Base-by-base conservation (phyloP, 2,888 invertebrate species). In the Sarcophaga carnaria region DNA sequence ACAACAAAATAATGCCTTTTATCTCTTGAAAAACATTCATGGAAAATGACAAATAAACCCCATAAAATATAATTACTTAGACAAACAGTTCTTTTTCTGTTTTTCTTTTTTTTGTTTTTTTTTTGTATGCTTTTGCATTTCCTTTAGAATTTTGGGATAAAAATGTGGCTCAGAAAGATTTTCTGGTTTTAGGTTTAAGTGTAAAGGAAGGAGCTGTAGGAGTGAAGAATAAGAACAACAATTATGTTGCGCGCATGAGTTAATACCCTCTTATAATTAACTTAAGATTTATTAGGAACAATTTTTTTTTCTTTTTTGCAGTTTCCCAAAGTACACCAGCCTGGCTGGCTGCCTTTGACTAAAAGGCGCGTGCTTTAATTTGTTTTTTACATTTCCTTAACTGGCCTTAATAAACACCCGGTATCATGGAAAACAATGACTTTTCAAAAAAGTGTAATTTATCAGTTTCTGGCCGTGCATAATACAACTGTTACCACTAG, bases 51-150 rank as follows among this genome's bases (percentile, higher is more conserved):
- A 92, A 91, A 92, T 91, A 92, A 91, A 91, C 89, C 90, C 89
- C 90, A 91, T 91, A 90, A 91, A 92, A 92, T 91, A 92, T 92
- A 92, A 92, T 92, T 91, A 92, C 91, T 91, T 89, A 90, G 90
- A n/a, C 76, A 79, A 79, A 76, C 62, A 72, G 20, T 22, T 20
- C 20, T 69, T n/a, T 66, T 45, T 20, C 20, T 69, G 10, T 66
- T 45, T 71, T 76, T 82, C 67, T 62, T n/a, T 66, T 78, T 14
- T 4, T 49, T 64, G 12, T 1, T 54, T 12, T 54, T 12, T 17
- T 54, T 14, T 54, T 14, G 4, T 54, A 14, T 54, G 12, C 4
- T 54, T 54, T 54, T 54, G 14, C 5, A 54, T 54, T 54, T 54
- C 54, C 54, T 54, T 54, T 54, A 54, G 54, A 14, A 60, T 71